Evolutionary conservation across 2,888 invertebrate genomes (phyloP), one percentile per base, ranked within the genome.

Genomic region (Eubasilissa splendida): DNA sequence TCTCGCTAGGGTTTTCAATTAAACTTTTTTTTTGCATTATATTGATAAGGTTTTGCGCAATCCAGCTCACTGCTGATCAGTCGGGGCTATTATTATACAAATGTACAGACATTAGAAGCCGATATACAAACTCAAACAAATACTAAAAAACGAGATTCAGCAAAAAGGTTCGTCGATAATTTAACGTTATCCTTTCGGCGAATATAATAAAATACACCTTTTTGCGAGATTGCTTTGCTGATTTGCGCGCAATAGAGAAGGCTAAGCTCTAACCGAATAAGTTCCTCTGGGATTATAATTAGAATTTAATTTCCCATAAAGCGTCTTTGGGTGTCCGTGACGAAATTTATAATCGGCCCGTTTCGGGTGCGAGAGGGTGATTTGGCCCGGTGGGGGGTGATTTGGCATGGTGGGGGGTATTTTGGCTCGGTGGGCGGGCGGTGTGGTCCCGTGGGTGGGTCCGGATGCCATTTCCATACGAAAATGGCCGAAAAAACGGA

Each of bases 221-320:
- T 63, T 63, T 63, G n/a, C 63, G 7, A 33, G 12, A 33, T 63
- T 31, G 63, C 63, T 12, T 63, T 3, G 63, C 63, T 63, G 63
- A 63, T 63, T 68, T 50, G 42, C n/a, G n/a, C 11, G 54, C 22
- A 14, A 71, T 71, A 71, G 54, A 53, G 71, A 53, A 53, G 71
- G 8, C 53, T 54, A 31, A 68, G 71, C 33, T 71, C 71, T 52
- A 14, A 54, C 31, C 82, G 82, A 81, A 81, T 80, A 82, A 80
- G 82, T 81, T 82, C 79, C 82, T 68, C 77, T 76, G 79, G 79
- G 82, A 81, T 84, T 81, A 81, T 84, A 84, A 84, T 84, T 84
- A 84, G 82, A 84, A 84, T 84, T 84, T 84, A 84, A 84, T 84
- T 84, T 81, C 77, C 82, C 84, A 84, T 84, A 84, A 84, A 84